A percentile compares a stretch with the other conserved stretches of the same genome.
Evolutionary conservation across 1,140 invertebrate species (phyloP).

Genomic region (Tigriopus japonicus): DNA sequence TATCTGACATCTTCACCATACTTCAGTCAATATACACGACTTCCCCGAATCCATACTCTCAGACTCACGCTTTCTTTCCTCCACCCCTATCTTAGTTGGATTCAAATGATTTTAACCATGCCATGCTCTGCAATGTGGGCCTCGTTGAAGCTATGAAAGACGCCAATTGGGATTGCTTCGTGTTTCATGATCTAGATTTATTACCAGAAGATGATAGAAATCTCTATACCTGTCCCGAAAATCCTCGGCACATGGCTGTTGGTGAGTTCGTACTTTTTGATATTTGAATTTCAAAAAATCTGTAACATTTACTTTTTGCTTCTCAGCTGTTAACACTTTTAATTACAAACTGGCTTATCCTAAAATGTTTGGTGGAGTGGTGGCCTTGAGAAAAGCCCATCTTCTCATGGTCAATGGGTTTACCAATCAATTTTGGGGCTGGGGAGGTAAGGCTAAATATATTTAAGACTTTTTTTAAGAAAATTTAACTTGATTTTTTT

Average conservation of each 20-base stretch:
- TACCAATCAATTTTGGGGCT: conserved; percentile 48
- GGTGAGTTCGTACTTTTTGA: neutral
- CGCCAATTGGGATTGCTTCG: conserved; percentile 54
- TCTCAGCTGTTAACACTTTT: conserved; percentile 41
- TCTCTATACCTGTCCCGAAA: conserved; percentile 67
- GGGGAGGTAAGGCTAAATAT: conserved; percentile 45
- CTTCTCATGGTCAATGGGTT: conserved; percentile 50
- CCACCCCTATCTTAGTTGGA: too few relatives aligned
- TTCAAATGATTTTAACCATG: conserved; percentile 60
- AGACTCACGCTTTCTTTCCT: too few relatives aligned
- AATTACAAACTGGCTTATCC: conserved; percentile 15
- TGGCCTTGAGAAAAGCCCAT: conserved; percentile 44
- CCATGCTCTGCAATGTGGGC: conserved; percentile 83
- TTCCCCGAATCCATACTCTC: too few relatives aligned
- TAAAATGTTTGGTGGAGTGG: conserved; percentile 33
- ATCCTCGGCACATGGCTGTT: conserved; percentile 77
- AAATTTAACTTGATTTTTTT: too few relatives aligned
- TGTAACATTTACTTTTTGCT: neutral
- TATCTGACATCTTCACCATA: too few relatives aligned
- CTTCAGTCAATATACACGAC: too few relatives aligned
- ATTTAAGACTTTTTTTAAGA: too few relatives aligned
- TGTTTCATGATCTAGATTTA: conserved; percentile 90
- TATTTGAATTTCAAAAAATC: neutral
- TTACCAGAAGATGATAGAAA: conserved; percentile 80
- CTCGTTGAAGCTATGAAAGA: conserved; percentile 60